A percentile compares a stretch with the other conserved stretches of the same genome.
These are phyloP conservation scores for Sebastes goodei DNA, from an alignment of 2,797 vertebrate genomes.

Conservation along the genomic window DNA sequence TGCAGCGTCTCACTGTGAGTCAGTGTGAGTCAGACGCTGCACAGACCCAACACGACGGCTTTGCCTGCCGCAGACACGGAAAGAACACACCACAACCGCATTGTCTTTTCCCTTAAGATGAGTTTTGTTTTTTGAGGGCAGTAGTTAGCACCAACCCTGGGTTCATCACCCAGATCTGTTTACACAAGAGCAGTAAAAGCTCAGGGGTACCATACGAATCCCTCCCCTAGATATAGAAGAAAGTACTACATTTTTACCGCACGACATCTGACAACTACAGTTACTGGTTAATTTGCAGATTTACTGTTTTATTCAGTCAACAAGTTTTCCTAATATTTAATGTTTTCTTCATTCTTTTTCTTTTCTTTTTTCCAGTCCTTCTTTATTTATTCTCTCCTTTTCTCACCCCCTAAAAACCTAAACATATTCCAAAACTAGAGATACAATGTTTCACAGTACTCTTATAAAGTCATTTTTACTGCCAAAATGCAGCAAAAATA, in stretches of 20 bases:
- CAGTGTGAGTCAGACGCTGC: constrained; percentile 21
- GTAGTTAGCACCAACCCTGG: background rate
- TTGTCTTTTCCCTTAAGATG: background rate
- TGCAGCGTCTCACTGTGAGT: constrained; percentile 26
- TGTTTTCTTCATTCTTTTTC: accelerated
- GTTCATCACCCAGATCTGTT: background rate
- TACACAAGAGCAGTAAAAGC: background rate
- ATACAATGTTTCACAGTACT: background rate
- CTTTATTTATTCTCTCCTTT: background rate
- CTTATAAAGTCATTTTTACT: background rate
- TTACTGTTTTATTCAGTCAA: background rate
- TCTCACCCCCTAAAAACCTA: accelerated
- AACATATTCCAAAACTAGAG: background rate
- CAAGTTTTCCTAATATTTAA: background rate
- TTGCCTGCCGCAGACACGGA: constrained; percentile 1
- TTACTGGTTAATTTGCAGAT: background rate
- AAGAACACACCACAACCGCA: too few species aligned
- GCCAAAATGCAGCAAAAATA: background rate
- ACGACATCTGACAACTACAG: background rate
- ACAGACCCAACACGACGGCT: constrained; percentile 18
- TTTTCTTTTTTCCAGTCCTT: too few species aligned
- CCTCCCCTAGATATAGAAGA: background rate
- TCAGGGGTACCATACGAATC: background rate
- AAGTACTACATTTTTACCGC: background rate
- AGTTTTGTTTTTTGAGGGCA: background rate